Percentiles rank a stretch among this genome's conserved stretches.
phyloP scores from a whole-genome alignment of 2,113 vertebrate species.

The Anseranas semipalmata region DNA sequence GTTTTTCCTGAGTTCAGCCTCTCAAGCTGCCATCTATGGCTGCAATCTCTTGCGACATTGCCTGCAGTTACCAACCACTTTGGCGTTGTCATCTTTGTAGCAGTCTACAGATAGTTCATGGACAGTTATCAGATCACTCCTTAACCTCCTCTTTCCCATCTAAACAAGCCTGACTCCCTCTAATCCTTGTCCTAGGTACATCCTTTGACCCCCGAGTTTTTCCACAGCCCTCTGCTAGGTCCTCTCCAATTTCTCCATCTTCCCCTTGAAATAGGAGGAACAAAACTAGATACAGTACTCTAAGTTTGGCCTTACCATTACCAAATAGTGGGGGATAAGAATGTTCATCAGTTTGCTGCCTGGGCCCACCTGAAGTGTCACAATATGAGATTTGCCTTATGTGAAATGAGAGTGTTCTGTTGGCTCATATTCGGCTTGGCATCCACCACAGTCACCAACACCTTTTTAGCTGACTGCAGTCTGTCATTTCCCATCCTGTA shows the following conservation, averaged over 20 bases:
- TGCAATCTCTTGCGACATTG: not conserved
- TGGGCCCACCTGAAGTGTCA: not conserved
- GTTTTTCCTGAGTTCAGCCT: not conserved
- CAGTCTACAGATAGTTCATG: not conserved
- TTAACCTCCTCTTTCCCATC: not conserved
- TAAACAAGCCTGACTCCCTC: not conserved
- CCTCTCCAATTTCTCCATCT: not conserved
- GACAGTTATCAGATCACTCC: not conserved
- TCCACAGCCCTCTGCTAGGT: not conserved
- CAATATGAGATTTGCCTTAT: not conserved
- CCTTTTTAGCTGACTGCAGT: not conserved
- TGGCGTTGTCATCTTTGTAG: not conserved
- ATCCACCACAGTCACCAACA: not conserved
- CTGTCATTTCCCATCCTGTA: not conserved
- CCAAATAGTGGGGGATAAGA: not conserved
- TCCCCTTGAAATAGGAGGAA: not conserved
- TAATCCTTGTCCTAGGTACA: not conserved
- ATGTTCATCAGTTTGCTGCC: not conserved
- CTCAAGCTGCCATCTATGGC: not conserved
- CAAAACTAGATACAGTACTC: not conserved
- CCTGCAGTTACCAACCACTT: not conserved
- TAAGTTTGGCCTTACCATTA: not conserved
- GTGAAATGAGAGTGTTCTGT: not conserved
- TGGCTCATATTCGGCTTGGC: not conserved
- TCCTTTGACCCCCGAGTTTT: not conserved